Percentiles rank a stretch among this genome's conserved stretches.
phyloP scores from a whole-genome alignment of 2,888 invertebrate genomes.

The Operophtera brumata region DNA sequence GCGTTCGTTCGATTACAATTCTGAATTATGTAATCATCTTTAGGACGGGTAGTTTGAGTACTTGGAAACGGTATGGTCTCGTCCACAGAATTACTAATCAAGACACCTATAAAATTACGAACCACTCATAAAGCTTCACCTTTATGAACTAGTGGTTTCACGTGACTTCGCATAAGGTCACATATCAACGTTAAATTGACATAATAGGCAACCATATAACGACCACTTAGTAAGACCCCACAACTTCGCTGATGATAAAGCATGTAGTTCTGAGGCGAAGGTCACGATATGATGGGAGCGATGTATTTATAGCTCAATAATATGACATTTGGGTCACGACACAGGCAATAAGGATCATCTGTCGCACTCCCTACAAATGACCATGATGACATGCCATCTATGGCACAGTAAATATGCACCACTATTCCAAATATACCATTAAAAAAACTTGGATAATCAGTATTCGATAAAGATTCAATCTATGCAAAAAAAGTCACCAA shows the following conservation, averaged over 20 bases:
- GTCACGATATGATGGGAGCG: constrained; percentile 37
- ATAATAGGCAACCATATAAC: constrained; percentile 44
- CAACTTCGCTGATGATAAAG: constrained; percentile 20
- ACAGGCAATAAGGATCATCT: constrained; percentile 19
- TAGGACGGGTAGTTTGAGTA: neutral
- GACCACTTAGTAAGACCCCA: constrained; percentile 25
- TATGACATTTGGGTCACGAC: constrained; percentile 57
- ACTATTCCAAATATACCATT: too few relatives aligned
- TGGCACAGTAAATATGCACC: too few relatives aligned
- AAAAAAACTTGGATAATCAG: too few relatives aligned
- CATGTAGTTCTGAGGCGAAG: constrained; percentile 21
- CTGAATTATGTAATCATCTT: too few relatives aligned
- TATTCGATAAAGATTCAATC: too few relatives aligned
- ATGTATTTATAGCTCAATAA: constrained; percentile 64
- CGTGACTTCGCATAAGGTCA: constrained; percentile 47
- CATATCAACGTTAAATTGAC: constrained; percentile 56
- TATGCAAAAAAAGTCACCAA: too few relatives aligned
- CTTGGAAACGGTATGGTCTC: too few relatives aligned
- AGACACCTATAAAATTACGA: constrained; percentile 7
- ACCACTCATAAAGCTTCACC: constrained; percentile 12
- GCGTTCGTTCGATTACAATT: too few relatives aligned
- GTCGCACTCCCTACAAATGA: neutral
- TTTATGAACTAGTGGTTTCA: constrained; percentile 27
- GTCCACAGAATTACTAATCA: neutral
- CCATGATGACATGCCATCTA: too few relatives aligned